phyloP scores from a whole-genome alignment of 2,797 vertebrate species.

The Microctenopoma stevenorrisi region DNA sequence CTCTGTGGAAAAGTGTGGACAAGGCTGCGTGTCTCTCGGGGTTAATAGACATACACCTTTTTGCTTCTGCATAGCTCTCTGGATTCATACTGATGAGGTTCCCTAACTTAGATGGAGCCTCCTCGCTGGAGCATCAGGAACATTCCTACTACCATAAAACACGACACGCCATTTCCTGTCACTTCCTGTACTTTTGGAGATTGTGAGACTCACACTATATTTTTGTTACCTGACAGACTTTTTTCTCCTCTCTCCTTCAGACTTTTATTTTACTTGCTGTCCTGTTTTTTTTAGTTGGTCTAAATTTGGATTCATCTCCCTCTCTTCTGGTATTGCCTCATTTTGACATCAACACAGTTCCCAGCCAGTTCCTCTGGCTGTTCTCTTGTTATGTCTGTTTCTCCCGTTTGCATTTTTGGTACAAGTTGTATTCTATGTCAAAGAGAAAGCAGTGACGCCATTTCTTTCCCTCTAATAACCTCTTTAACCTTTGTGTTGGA shows the following conservation, averaged over 20 bases:
- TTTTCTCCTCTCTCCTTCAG: too few relatives aligned
- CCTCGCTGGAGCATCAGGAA: neutral
- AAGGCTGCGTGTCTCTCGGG: constrained; percentile 3
- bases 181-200: constrained; percentile 12
- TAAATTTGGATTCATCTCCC: constrained; percentile 10
- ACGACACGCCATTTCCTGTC: constrained; percentile 5
- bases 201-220: constrained; percentile 28
- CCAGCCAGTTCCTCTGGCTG: constrained; percentile 1
- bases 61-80: constrained; percentile 8
- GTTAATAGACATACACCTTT: constrained; percentile 11
- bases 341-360: constrained; percentile 10
- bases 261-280: constrained; percentile 5
- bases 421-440: neutral
- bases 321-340: constrained; percentile 4
- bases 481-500: constrained; percentile 18
- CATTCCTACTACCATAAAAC: constrained; percentile 5
- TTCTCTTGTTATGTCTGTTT: constrained; percentile 1
- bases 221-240: neutral
- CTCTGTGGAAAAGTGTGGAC: constrained; percentile 1
- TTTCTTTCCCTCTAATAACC: constrained; percentile 37
- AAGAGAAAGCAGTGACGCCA: neutral
- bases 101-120: constrained; percentile 9
- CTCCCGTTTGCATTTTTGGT: neutral
- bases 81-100: neutral
- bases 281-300: neutral